Percentiles rank a stretch among this genome's conserved stretches.
These are phyloP conservation scores for Amblyopsis rosae DNA, from an alignment of 2,113 vertebrate genomes.

Conservation along the genomic window DNA sequence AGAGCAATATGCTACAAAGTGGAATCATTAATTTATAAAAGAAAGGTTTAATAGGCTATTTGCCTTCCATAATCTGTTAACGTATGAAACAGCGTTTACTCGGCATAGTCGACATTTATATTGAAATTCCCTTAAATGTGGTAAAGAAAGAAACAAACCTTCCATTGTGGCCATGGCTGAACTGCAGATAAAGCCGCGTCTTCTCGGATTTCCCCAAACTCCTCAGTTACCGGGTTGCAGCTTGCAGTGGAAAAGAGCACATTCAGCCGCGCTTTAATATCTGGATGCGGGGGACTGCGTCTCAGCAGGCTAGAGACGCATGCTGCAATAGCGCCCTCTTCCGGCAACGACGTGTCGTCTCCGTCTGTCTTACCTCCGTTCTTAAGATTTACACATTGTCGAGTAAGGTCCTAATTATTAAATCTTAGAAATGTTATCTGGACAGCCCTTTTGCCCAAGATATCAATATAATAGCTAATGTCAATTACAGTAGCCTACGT, in stretches of 20 bases:
- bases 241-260: slow-evolving; percentile 22
- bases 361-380: no score
- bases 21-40: neutral
- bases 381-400: no score
- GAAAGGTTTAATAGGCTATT: neutral
- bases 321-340: slow-evolving; percentile 47
- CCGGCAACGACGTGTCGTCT: slow-evolving; percentile 20
- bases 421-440: no score
- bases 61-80: no score
- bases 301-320: slow-evolving; percentile 24
- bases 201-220: slow-evolving; percentile 23
- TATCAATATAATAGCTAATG: neutral
- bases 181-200: slow-evolving; percentile 37
- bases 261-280: slow-evolving; percentile 1
- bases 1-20: neutral
- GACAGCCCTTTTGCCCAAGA: neutral
- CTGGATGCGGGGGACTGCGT: slow-evolving; percentile 14
- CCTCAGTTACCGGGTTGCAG: slow-evolving; percentile 48
- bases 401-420: no score
- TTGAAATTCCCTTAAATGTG: neutral
- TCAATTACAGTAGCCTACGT: neutral
- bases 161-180: slow-evolving; percentile 67
- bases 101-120: neutral
- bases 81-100: neutral
- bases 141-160: slow-evolving; percentile 61